Conservation (phyloP, 2,113 vertebrate species). For the Pygoscelis adeliae region DNA sequence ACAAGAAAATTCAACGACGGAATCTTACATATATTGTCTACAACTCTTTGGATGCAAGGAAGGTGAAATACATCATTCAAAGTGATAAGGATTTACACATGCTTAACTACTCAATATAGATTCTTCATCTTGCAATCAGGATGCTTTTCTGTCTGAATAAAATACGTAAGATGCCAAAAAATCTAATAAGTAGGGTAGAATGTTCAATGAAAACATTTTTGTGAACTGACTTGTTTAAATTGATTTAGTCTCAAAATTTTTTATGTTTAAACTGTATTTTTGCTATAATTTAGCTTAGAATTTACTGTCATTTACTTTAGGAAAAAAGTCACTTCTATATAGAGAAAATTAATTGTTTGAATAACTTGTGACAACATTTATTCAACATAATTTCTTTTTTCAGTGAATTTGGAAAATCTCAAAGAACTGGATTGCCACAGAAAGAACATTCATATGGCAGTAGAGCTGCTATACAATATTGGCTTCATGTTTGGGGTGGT, state of each 20-base stretch:
- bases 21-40: background rate
- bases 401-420: background rate
- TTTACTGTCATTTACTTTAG: background rate
- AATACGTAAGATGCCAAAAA: background rate
- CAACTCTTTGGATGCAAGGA: background rate
- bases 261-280: background rate
- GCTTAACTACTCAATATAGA: background rate
- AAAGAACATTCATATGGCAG: background rate
- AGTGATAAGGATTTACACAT: background rate
- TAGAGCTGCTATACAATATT: background rate
- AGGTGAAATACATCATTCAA: background rate
- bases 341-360: background rate
- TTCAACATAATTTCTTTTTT: background rate
- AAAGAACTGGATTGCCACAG: background rate
- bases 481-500: background rate
- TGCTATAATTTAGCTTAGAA: background rate
- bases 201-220: background rate
- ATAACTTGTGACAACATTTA: background rate
- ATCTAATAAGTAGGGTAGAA: background rate
- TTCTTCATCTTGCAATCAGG: background rate
- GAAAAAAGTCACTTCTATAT: background rate
- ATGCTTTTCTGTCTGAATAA: background rate
- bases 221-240: background rate
- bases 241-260: background rate
- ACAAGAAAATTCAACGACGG: background rate